These are phyloP conservation scores for Bradypodion ventrale DNA, from an alignment of 2,797 vertebrate genomes.

Conservation along the genomic window DNA sequence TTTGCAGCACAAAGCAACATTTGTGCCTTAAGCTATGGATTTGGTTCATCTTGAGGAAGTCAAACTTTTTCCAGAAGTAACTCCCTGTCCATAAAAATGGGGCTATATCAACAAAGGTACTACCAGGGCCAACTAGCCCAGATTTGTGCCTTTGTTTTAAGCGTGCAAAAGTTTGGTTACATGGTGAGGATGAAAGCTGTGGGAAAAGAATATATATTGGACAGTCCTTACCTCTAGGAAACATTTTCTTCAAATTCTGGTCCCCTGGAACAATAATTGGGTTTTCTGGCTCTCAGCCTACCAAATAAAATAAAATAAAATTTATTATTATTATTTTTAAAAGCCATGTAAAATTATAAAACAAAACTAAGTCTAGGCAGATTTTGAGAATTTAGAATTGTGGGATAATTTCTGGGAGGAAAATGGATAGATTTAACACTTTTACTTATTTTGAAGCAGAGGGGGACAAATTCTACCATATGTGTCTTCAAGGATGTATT, in stretches of 20 bases:
- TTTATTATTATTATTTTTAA: not conserved
- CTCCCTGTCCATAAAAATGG: not conserved
- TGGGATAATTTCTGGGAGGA: not conserved
- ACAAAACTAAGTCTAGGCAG: not conserved
- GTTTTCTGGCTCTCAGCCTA: not conserved
- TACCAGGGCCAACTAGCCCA: not conserved
- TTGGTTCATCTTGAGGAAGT: not conserved
- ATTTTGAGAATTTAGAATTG: not conserved
- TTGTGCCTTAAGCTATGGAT: no score
- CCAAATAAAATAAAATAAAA: not conserved
- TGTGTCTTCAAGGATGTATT: not conserved
- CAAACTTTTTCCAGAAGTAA: not conserved
- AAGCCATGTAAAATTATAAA: not conserved
- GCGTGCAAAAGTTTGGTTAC: not conserved
- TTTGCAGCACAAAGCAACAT: no score
- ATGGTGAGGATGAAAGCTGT: no score
- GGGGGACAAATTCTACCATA: not conserved
- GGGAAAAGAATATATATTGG: not conserved
- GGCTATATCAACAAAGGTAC: not conserved
- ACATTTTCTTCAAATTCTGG: not conserved
- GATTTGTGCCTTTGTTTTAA: not conserved
- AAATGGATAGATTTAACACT: not conserved
- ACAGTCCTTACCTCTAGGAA: constrained; percentile 23
- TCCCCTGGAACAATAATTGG: not conserved
- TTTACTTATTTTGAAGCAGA: not conserved